These are phyloP conservation scores for Eucriotettix oculatus DNA, from an alignment of 2,888 invertebrate genomes.

Conservation along the genomic window DNA sequence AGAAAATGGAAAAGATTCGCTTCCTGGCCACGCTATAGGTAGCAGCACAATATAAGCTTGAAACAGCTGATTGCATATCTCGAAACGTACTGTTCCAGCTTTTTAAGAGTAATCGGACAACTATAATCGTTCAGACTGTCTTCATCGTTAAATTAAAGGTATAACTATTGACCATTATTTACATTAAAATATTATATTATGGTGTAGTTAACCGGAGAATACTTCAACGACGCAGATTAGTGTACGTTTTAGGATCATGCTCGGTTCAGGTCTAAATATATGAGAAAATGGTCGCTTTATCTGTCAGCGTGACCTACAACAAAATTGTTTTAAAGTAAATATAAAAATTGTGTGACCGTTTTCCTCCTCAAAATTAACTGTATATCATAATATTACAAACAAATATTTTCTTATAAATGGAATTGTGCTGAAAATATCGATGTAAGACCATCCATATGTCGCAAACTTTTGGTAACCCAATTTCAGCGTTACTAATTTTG, in stretches of 20 bases:
- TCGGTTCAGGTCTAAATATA: too few relatives aligned
- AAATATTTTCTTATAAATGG: neutral
- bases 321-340: too few relatives aligned
- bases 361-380: neutral
- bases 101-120: too few relatives aligned
- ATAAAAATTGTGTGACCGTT: too few relatives aligned
- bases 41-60: conserved; percentile 3
- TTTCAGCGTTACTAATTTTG: too few relatives aligned
- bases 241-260: too few relatives aligned
- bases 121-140: too few relatives aligned
- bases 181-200: neutral
- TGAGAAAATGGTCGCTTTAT: too few relatives aligned
- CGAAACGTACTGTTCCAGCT: too few relatives aligned
- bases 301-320: too few relatives aligned
- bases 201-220: neutral
- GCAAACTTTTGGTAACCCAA: too few relatives aligned
- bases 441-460: too few relatives aligned
- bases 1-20: neutral
- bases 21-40: neutral
- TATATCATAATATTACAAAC: neutral
- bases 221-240: neutral
- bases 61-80: conserved; percentile 7
- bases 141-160: neutral
- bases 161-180: neutral
- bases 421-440: neutral